These are phyloP conservation scores for Glyptemys insculpta DNA, from an alignment of 2,797 vertebrate genomes.

Conservation along the genomic window DNA sequence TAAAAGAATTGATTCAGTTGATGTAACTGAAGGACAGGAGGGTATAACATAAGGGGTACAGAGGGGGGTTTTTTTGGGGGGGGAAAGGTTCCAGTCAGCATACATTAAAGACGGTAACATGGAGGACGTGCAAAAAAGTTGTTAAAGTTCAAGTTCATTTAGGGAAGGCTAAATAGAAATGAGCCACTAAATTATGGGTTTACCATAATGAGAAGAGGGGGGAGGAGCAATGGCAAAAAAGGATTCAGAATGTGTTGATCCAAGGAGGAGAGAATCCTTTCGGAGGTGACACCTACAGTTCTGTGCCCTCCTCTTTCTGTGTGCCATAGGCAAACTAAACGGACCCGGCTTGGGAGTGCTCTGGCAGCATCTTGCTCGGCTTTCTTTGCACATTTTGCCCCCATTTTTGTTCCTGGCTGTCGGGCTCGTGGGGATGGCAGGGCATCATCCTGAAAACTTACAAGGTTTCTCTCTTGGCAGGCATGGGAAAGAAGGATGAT, in stretches of 20 bases:
- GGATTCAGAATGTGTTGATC: conserved; percentile 3
- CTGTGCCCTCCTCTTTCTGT: background rate
- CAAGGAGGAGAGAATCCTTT: conserved; percentile 54
- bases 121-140: background rate
- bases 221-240: conserved; percentile 4
- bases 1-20: conserved; percentile 20
- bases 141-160: background rate
- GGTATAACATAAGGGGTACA: background rate
- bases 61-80: background rate
- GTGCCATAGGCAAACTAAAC: conserved; percentile 72
- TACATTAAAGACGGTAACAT: background rate
- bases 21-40: conserved; percentile 5
- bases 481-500: conserved; percentile 99
- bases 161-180: conserved; percentile 13
- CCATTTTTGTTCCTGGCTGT: conserved; percentile 70
- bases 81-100: background rate
- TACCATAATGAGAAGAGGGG: conserved; percentile 28
- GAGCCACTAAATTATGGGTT: background rate
- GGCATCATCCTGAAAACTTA: conserved; percentile 36
- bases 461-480: conserved; percentile 83
- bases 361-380: conserved; percentile 83
- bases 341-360: conserved; percentile 80
- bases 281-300: conserved; percentile 41
- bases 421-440: conserved; percentile 67
- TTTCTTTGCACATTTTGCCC: conserved; percentile 86